Evolutionary conservation across 1,140 invertebrate genomes (phyloP).

Genomic region (Musca vetustissima): DNA sequence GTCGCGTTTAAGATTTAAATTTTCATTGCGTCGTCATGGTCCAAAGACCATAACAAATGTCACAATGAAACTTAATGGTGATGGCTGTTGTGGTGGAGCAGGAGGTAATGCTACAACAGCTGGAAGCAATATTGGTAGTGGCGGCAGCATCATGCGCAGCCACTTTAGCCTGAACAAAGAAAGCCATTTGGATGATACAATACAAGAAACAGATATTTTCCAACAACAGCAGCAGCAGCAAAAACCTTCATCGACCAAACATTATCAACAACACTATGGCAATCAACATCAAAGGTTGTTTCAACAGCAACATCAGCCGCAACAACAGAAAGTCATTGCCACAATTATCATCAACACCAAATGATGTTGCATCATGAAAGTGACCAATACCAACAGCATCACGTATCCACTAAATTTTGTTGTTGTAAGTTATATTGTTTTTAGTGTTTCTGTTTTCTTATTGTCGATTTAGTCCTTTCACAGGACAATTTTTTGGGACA

Average conservation of each 20-base stretch:
- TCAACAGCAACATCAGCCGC: slow-evolving; percentile 10
- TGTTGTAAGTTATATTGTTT: slow-evolving; percentile 22
- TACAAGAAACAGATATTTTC: background rate
- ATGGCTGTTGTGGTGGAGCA: no score
- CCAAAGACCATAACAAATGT: no score
- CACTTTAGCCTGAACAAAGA: no score
- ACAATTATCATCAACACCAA: slow-evolving; percentile 19
- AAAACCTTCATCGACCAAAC: background rate
- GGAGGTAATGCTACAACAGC: background rate
- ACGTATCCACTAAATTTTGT: slow-evolving; percentile 1
- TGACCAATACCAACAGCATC: slow-evolving; percentile 10
- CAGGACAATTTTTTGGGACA: no score
- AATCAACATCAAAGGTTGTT: slow-evolving; percentile 1
- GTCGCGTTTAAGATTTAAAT: slow-evolving; percentile 8
- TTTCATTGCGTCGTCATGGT: background rate
- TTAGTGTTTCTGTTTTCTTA: no score
- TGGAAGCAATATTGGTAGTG: background rate
- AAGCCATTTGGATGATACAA: background rate
- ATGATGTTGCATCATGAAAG: background rate
- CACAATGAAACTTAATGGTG: no score
- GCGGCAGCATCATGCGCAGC: no score
- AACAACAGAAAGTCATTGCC: slow-evolving; percentile 13
- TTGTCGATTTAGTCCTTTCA: no score
- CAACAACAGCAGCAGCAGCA: background rate
- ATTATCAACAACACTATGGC: background rate